Evolutionary conservation across 2,113 vertebrate genomes (phyloP), one percentile per base, ranked within the genome.

Genomic region (Mugil cephalus): DNA sequence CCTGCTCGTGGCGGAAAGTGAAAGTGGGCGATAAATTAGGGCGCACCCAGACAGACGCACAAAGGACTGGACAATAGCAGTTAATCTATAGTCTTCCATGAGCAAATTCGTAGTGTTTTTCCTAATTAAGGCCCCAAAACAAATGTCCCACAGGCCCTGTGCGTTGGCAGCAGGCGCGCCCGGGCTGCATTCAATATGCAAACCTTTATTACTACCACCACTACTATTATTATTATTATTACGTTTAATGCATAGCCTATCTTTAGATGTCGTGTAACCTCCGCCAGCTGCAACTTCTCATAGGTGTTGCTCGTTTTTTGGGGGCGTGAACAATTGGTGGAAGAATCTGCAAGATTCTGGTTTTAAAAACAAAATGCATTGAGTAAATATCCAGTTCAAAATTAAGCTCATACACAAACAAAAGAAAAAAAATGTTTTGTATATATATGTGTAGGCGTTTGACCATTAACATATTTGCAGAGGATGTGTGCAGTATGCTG

Each of bases 241-340:
- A 30, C 5, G 5, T 30, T 30, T 30, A 30, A 30, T 51, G 35
- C 46, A 40, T 62, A 46, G 42, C 18, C 46, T 62, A 42, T 45
- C 15, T 45, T 18, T 30, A 2, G 24, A 30, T 45, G 39, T 47
- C 65, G 45, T 21, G 52, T n/a, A 74, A 58, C 53, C 6, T 51
- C 39, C 12, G 13, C 12, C 45, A 43, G n/a, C 24, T 30, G 24
- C 24, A 47, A 45, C 59, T 19, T 17, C 5, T 54, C 50, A 63
- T 13, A 35, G 6, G 38, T 24, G 53, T 17, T 38, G 52, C n/a
- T 17, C 46, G 38, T 64, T 18, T 51, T 64, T 51, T 48, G 61
- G 51, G 62, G 62, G 46, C 62, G 62, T 6, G 30, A 69, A 48
- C 18, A n/a, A 18, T 34, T 58, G 14, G 46, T 24, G 36, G 47